Conservation (phyloP, 2,797 vertebrate species). For the Pangasius krempfi region DNA sequence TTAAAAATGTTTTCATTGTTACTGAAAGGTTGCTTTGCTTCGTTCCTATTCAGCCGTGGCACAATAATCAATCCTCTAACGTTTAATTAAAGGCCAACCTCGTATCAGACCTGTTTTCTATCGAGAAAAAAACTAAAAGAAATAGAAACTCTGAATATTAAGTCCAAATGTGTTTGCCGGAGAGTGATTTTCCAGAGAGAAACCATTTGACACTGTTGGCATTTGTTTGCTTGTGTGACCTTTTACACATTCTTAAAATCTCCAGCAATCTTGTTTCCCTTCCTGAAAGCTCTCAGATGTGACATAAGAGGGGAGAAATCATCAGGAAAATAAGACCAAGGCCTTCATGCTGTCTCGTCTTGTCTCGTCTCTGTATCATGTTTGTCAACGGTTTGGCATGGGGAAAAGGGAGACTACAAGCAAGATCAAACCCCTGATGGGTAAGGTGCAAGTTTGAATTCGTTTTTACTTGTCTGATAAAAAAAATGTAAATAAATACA, state of each 20-base stretch:
- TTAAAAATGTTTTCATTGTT: conserved; percentile 59
- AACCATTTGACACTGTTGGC: conserved; percentile 79
- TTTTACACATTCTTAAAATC: conserved; percentile 81
- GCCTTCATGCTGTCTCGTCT: conserved; percentile 30
- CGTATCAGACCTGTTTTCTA: conserved; percentile 63
- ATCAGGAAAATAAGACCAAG: conserved; percentile 39
- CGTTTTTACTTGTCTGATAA: neutral
- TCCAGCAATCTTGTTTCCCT: conserved; percentile 72
- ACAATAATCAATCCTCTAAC: conserved; percentile 70
- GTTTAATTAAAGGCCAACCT: conserved; percentile 81
- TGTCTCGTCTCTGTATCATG: conserved; percentile 15
- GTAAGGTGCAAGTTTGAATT: neutral
- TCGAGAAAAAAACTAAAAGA: conserved; percentile 25
- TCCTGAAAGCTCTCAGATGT: conserved; percentile 52
- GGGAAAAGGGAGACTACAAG: neutral
- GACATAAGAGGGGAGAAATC: conserved; percentile 35
- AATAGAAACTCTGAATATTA: conserved; percentile 8
- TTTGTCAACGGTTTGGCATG: conserved; percentile 11
- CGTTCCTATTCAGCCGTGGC: conserved; percentile 63
- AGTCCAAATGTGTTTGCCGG: conserved; percentile 55
- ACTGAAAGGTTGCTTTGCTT: conserved; percentile 60
- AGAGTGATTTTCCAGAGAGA: conserved; percentile 66
- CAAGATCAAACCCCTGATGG: neutral
- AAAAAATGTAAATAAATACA: neutral
- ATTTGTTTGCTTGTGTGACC: conserved; percentile 84